Evolutionary conservation across 2,797 vertebrate species (phyloP).

Genomic region (Lates japonicus): DNA sequence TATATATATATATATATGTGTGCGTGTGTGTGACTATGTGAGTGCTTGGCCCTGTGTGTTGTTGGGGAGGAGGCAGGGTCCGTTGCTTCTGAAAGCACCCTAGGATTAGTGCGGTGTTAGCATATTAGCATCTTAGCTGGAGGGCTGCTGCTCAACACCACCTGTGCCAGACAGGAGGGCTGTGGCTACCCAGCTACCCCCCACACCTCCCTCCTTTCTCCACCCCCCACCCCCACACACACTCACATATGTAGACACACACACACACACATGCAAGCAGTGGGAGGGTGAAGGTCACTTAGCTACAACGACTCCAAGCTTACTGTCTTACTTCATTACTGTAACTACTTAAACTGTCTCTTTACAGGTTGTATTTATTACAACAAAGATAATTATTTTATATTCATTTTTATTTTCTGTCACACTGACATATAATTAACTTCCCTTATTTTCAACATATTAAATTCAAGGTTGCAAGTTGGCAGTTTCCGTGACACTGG

Average conservation of each 20-base stretch:
- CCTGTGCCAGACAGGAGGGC: slow-evolving; percentile 75
- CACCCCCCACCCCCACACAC: not conserved
- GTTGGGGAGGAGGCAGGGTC: slow-evolving; percentile 28
- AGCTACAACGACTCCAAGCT: slow-evolving; percentile 47
- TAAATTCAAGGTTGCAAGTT: not conserved
- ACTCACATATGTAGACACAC: not conserved
- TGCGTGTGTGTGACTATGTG: slow-evolving; percentile 15
- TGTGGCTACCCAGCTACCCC: slow-evolving; percentile 26
- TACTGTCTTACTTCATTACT: slow-evolving; percentile 54
- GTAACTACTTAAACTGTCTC: slow-evolving; percentile 29
- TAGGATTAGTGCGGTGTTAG: slow-evolving; percentile 79
- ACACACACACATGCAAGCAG: slow-evolving; percentile 24
- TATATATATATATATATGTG: not conserved
- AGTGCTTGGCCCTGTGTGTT: slow-evolving; percentile 40
- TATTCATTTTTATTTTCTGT: not conserved
- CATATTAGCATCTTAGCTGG: slow-evolving; percentile 82
- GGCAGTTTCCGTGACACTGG: not conserved
- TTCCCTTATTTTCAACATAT: not conserved
- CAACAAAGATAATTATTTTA: not conserved
- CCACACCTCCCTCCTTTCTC: not conserved
- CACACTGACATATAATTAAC: slow-evolving; percentile 2
- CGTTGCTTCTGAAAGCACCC: slow-evolving; percentile 64
- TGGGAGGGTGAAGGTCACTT: slow-evolving; percentile 66
- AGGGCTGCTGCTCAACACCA: slow-evolving; percentile 77
- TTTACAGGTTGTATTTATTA: slow-evolving; percentile 3